phyloP scores from a whole-genome alignment of 2,888 invertebrate species.

The Philhelius pedissequus region DNA sequence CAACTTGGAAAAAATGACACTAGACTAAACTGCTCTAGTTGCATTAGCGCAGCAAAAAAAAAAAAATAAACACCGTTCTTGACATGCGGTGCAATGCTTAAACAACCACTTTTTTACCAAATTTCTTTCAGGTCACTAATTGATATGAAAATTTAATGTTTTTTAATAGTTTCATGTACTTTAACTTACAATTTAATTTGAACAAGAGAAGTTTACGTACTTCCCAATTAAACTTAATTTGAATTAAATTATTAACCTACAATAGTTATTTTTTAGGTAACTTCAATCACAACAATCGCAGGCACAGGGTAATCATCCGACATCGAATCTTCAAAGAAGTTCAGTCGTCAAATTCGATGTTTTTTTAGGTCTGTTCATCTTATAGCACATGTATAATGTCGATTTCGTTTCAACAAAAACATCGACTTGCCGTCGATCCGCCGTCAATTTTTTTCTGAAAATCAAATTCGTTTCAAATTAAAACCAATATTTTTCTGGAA shows the following conservation, averaged over 20 bases:
- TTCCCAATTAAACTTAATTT: conserved; percentile 34
- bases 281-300: conserved; percentile 3
- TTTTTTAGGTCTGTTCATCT: not conserved
- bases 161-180: not conserved
- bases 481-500: too few relatives aligned
- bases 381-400: too few relatives aligned
- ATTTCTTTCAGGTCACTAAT: not conserved
- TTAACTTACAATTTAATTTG: not conserved
- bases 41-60: conserved; percentile 6
- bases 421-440: too few relatives aligned
- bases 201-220: not conserved
- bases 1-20: conserved; percentile 49
- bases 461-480: too few relatives aligned
- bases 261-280: conserved; percentile 14
- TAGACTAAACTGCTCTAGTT: conserved; percentile 45
- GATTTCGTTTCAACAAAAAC: too few relatives aligned
- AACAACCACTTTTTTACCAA: conserved; percentile 37
- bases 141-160: not conserved
- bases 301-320: not conserved
- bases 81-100: conserved; percentile 28
- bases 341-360: not conserved
- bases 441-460: too few relatives aligned
- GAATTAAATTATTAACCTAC: conserved; percentile 32
- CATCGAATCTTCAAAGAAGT: not conserved
- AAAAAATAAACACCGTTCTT: conserved; percentile 43